Percentiles rank a stretch among this genome's conserved stretches.
These are phyloP conservation scores for Stichodactyla mertensii DNA, from an alignment of 64 coral and sea anemone genomes.

Conservation along the genomic window DNA sequence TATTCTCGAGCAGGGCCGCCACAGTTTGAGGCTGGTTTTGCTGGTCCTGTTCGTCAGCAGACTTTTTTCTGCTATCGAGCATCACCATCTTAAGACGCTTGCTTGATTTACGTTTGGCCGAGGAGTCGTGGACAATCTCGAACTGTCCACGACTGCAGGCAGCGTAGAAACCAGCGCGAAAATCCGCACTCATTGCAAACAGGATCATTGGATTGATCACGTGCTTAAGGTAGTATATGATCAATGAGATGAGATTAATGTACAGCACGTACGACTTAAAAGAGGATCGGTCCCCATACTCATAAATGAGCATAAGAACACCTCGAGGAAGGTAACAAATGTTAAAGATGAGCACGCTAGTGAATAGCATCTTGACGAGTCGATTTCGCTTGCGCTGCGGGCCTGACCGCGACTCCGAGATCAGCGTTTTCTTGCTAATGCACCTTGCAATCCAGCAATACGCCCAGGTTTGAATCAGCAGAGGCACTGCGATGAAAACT, in stretches of 20 bases:
- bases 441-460: conserved; percentile 65
- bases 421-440: conserved; percentile 38
- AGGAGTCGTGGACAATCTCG: not conserved
- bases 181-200: conserved; percentile 77
- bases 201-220: conserved; percentile 70
- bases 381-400: conserved; percentile 31
- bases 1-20: not conserved
- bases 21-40: conserved; percentile 15
- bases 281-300: conserved; percentile 19
- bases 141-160: not conserved
- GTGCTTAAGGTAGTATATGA: conserved; percentile 81
- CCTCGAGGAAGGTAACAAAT: conserved; percentile 77
- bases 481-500: conserved; percentile 44
- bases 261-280: conserved; percentile 24
- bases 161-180: conserved; percentile 40
- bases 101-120: not conserved
- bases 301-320: conserved; percentile 50
- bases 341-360: conserved; percentile 66
- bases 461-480: conserved; percentile 53
- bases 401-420: conserved; percentile 23
- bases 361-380: conserved; percentile 62
- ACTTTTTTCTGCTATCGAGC: not conserved
- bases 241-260: conserved; percentile 40
- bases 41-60: conserved; percentile 2
- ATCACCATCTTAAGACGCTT: not conserved